Conservation (phyloP, 2,113 vertebrate species). For the Zosterops hypoxanthus region DNA sequence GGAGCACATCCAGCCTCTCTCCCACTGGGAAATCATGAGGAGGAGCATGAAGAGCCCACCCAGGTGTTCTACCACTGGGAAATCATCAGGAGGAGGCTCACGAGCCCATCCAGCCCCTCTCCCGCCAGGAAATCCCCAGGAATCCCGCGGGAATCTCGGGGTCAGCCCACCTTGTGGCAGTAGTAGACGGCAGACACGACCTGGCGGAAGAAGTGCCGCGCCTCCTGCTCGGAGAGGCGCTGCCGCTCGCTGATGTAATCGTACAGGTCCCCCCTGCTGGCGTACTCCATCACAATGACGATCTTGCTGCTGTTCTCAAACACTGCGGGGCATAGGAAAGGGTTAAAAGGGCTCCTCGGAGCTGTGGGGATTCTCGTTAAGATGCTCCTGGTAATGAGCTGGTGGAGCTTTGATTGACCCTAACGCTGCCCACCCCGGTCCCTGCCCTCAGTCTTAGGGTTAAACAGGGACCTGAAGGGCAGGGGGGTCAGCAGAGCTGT, state of each 20-base stretch:
- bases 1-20: background rate
- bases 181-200: slow-evolving; percentile 93
- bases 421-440: background rate
- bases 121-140: rapidly evolving
- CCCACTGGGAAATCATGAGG: rapidly evolving
- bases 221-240: slow-evolving; percentile 83
- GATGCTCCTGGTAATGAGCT: rapidly evolving
- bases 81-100: rapidly evolving
- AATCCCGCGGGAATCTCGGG: rapidly evolving
- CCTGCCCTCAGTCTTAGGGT: rapidly evolving
- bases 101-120: rapidly evolving
- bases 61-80: background rate
- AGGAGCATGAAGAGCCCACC: background rate
- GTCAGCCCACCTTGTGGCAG: slow-evolving; percentile 86
- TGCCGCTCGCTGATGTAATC: slow-evolving; percentile 90
- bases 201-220: slow-evolving; percentile 92
- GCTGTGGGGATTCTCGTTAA: rapidly evolving
- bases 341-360: background rate
- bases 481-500: background rate
- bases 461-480: rapidly evolving
- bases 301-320: slow-evolving; percentile 98
- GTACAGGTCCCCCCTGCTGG: slow-evolving; percentile 91
- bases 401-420: rapidly evolving
- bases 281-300: slow-evolving; percentile 97
- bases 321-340: slow-evolving; percentile 65